phyloP scores from a whole-genome alignment of 2,888 invertebrate species.

The Diloba caeruleocephala region DNA sequence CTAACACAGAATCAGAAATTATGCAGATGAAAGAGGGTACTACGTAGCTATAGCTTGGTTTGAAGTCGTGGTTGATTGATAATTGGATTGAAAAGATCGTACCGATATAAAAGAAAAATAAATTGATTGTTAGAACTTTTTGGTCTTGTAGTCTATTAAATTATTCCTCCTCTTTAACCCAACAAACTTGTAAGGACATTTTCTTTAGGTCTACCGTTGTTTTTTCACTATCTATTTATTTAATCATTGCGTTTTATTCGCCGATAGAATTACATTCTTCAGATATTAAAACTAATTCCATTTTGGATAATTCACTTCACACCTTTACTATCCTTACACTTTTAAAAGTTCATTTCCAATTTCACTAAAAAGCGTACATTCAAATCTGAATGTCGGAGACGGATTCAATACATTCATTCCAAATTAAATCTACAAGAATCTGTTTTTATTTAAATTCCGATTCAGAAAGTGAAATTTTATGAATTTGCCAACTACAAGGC shows the following conservation, averaged over 20 bases:
- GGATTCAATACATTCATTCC: conserved; percentile 29
- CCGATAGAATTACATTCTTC: conserved; percentile 28
- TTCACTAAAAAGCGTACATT: conserved; percentile 43
- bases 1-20: too few species aligned
- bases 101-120: too few species aligned
- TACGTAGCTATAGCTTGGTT: too few species aligned
- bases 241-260: neutral
- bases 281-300: conserved; percentile 37
- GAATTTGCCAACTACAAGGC: conserved; percentile 16
- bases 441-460: conserved; percentile 14
- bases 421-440: conserved; percentile 27
- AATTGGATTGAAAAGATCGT: too few species aligned
- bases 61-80: too few species aligned
- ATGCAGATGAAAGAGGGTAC: too few species aligned
- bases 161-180: too few species aligned
- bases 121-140: too few species aligned
- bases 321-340: conserved; percentile 34
- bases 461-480: conserved; percentile 12
- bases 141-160: too few species aligned
- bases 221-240: conserved; percentile 3
- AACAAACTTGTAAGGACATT: neutral
- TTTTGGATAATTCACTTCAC: conserved; percentile 33
- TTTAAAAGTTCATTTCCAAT: conserved; percentile 42
- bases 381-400: conserved; percentile 45
- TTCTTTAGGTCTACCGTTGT: neutral